Base-by-base conservation (phyloP, 2,888 invertebrate genomes). In the Melinaea marsaeus region DNA sequence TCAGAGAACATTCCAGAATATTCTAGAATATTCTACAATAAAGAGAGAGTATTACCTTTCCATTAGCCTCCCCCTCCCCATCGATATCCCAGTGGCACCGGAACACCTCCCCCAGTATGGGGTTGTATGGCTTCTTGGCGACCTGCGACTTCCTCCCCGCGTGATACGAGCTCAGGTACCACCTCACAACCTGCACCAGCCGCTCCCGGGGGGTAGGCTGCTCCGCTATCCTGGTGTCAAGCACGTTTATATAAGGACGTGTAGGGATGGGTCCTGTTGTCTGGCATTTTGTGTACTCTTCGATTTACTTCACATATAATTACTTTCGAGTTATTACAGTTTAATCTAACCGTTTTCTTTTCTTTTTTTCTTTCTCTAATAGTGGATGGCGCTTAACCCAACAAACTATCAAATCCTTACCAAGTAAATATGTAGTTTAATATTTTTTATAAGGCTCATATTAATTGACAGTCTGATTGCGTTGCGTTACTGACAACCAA, bases 81-180 rank as follows among this genome's bases (percentile, higher is more conserved):
- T 89, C 92, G 67, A 96, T 83, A 75, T 96, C 95, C 97, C 96
- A 96, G 81, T 95, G 93, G 80, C 97, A 97, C 65, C 95, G 93
- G 89, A 99, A 99, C 65, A 97, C 94, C 91, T 99, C 99, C 2
- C 99, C 99, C 74, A 99, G 90, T 72, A 99, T 96, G 3, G 99
- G 99, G 92, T 99, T 99, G 90, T 99, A 99, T 0, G 99, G 99
- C 83, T 99, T 99, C 90, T 99, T 99, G 69, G 99, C 99, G 33
- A 99, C 98, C 51, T 97, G 94, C 69, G 97, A 97, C 85, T 98
- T 98, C 69, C 99, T 94, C 0, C 99, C 99, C 2, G 99, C 99
- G 91, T 99, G 99, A 91, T 98, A 99, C 64, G 99, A 98, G 74
- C 98, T 98, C 75, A 99, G 88, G 91, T 99, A 99, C 98, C 99